Evolutionary conservation across 2,888 invertebrate species (phyloP), one percentile per base, ranked within the genome.

Genomic region (Caenorhabditis auriculariae): DNA sequence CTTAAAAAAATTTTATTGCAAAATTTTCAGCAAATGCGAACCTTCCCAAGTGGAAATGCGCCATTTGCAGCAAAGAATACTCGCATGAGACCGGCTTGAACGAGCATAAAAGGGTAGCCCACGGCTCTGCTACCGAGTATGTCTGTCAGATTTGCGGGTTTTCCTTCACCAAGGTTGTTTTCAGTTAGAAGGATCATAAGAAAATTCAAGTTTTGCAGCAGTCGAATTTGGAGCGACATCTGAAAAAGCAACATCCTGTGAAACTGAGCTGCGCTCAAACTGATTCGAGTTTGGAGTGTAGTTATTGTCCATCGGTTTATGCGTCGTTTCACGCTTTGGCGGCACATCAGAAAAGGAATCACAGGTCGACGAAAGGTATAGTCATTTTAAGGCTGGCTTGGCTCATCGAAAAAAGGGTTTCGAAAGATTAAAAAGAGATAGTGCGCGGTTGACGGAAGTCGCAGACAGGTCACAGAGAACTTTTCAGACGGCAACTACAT

Each of bases 171-270:
- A 69, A 68, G 53, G 61, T 55, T 27, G 7, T n/a, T n/a, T n/a
- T n/a, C n/a, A n/a, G n/a, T n/a, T n/a, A n/a, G n/a, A n/a, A n/a
- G n/a, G n/a, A n/a, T n/a, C n/a, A n/a, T n/a, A n/a, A n/a, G n/a
- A n/a, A n/a, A n/a, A n/a, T n/a, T 7, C n/a, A 21, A 7, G 29
- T 17, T 49, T 61, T 60, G 53, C 43, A 66, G 56, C 56, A 47
- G 21, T 54, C 54, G 4, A 69, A 66, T 29, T 50, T 52, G 15
- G 54, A 58, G 19, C 55, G 70, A 17, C 70, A 70, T 43, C 48
- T 66, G 44, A 44, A 45, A n/a, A n/a, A 24, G 5, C 45, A 59
- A 24, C 69, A 69, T 52, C 64, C 69, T 3, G 17, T 57, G 45
- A 35, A 52, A 15, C 35, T 35, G 26, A 43, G 35, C 6, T 32